Percentiles rank a stretch among this genome's conserved stretches.
phyloP scores from a whole-genome alignment of 2,888 invertebrate genomes.

The Mythimna loreyi region DNA sequence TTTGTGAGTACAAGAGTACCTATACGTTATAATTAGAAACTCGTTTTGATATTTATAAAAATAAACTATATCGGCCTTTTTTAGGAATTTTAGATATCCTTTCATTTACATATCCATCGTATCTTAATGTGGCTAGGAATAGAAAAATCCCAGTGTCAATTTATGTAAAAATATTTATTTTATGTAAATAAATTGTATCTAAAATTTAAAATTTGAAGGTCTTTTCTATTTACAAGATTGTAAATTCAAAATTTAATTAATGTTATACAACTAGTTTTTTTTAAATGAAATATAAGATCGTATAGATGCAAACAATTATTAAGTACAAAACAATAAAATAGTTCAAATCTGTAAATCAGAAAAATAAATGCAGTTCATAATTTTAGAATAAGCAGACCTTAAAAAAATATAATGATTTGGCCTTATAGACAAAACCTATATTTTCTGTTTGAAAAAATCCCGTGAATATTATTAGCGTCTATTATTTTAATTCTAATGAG shows the following conservation, averaged over 20 bases:
- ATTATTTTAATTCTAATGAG: neutral
- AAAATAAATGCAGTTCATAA: no score
- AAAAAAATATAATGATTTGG: no score
- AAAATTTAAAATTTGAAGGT: neutral
- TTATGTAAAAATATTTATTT: neutral
- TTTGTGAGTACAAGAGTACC: neutral
- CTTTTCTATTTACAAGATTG: neutral
- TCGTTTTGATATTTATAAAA: constrained; percentile 3
- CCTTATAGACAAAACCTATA: no score
- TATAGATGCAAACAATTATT: no score
- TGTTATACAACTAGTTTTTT: neutral
- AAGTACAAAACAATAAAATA: no score
- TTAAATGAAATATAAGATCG: neutral
- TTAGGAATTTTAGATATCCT: neutral
- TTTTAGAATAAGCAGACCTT: no score
- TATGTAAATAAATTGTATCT: neutral
- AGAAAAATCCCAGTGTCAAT: neutral
- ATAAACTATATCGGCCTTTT: neutral
- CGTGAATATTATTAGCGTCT: neutral
- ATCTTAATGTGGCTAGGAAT: constrained; percentile 10
- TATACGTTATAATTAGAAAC: neutral
- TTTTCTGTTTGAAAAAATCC: no score
- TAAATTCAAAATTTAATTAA: neutral
- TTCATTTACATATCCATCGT: constrained; percentile 6
- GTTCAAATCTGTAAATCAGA: no score